These are phyloP conservation scores for Haliclystus octoradiatus DNA, from an alignment of 30 jellyfish, hydroid and myxozoan species.

Conservation along the genomic window DNA sequence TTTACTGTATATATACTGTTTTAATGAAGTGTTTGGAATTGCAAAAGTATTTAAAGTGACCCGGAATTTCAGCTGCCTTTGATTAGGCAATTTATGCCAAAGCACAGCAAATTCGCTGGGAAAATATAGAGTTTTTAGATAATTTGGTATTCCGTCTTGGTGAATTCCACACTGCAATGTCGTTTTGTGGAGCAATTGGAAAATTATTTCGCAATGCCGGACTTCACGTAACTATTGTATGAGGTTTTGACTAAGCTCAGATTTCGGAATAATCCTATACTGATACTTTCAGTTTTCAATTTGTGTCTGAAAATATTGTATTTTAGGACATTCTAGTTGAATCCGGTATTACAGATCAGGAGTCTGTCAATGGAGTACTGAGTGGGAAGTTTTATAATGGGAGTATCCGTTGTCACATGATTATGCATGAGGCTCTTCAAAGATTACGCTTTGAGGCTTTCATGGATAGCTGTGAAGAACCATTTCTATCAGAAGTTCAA, in stretches of 20 bases:
- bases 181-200: constrained; percentile 7
- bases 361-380: constrained; percentile 48
- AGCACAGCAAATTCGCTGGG: constrained; percentile 28
- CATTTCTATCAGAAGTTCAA: background rate
- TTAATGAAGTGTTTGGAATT: constrained; percentile 7
- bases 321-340: constrained; percentile 27
- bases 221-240: constrained; percentile 1
- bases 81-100: constrained; percentile 25
- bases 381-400: constrained; percentile 24
- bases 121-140: constrained; percentile 4
- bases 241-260: too few relatives aligned
- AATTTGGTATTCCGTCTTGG: constrained; percentile 14
- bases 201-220: constrained; percentile 12
- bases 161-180: constrained; percentile 18
- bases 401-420: background rate
- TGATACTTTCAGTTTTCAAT: too few relatives aligned
- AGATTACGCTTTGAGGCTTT: background rate
- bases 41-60: constrained; percentile 10
- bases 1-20: constrained; percentile 12
- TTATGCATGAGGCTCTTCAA: background rate
- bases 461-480: background rate
- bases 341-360: constrained; percentile 30
- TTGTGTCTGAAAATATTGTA: too few relatives aligned
- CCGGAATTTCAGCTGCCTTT: constrained; percentile 10
- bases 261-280: too few relatives aligned